Percentiles rank a stretch among this genome's conserved stretches.
Evolutionary conservation across 2,113 vertebrate species (phyloP).

Genomic region (Pomatostomus ruficeps): DNA sequence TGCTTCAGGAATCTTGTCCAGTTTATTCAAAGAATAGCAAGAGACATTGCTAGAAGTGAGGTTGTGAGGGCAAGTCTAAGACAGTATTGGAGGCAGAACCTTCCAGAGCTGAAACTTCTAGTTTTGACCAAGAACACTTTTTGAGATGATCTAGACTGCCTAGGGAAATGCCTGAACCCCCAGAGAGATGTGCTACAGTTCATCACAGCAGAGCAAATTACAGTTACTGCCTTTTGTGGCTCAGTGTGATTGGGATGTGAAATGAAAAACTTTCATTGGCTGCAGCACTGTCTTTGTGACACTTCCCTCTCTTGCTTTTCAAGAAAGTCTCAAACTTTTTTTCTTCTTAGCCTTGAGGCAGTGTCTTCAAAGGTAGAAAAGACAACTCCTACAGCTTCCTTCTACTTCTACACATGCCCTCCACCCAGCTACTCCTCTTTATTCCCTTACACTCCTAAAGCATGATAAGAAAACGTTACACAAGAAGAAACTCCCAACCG

Average conservation of each 20-base stretch:
- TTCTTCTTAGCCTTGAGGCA: neutral
- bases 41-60: neutral
- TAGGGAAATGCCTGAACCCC: neutral
- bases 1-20: neutral
- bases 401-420: neutral
- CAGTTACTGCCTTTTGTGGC: neutral
- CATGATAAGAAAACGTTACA: neutral
- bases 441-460: neutral
- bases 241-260: neutral
- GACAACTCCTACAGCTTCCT: neutral
- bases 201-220: neutral
- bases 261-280: neutral
- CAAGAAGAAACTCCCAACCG: neutral
- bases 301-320: neutral
- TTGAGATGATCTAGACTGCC: neutral
- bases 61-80: fast-evolving
- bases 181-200: neutral
- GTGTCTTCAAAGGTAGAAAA: neutral
- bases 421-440: neutral
- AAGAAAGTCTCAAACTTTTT: neutral
- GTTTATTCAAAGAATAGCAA: neutral
- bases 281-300: neutral
- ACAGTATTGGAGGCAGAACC: neutral
- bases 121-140: neutral
- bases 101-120: neutral